Evolutionary conservation across 2,797 vertebrate species (phyloP), one percentile per base, ranked within the genome.

Genomic region (Mus caroli): DNA sequence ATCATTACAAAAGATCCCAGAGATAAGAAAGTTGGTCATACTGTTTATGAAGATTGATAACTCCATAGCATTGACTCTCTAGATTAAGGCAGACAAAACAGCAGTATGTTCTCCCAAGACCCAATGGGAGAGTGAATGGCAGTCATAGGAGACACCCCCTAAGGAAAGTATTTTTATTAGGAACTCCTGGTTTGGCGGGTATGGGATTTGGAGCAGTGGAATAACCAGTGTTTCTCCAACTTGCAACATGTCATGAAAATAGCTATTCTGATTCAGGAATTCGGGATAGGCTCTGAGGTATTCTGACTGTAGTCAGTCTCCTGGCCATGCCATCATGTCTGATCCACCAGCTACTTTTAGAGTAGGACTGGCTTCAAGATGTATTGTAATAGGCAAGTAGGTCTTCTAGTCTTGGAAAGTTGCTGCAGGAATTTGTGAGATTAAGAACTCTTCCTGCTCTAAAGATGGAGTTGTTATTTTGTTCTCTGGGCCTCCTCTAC

Each of bases 201-300:
- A n/a, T 76, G 50, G 56, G 4, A 75, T 80, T 28, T 87, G 58
- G 71, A 79, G 6, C 46, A 64, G 37, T 71, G 20, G 26, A 46
- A 77, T 50, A 77, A 88, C 62, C 37, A 62, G n/a, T 10, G 46
- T 17, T 56, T 85, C 26, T 94, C 8, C 17, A 19, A 22, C 19
- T 94, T 94, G 9, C 20, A 69, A 89, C 13, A 79, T 78, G 11
- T 92, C 9, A 43, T 76, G 60, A 93, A 84, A 95, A 76, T 52
- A 88, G 15, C 6, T 46, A 86, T 71, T 79, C 62, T 90, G 50
- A 52, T 13, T 94, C 62, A n/a, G 6, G 24, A 43, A 11, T 76
- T 12, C 56, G 13, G 28, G 56, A 52, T 40, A 46, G 46, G 20
- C 1, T 34, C 40, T 93, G 69, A 76, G n/a, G n/a, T 43, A 50